Percentiles rank a stretch among this genome's conserved stretches.
These are phyloP conservation scores for Neomorphus geoffroyi DNA, from an alignment of 2,797 vertebrate species.

Conservation along the genomic window DNA sequence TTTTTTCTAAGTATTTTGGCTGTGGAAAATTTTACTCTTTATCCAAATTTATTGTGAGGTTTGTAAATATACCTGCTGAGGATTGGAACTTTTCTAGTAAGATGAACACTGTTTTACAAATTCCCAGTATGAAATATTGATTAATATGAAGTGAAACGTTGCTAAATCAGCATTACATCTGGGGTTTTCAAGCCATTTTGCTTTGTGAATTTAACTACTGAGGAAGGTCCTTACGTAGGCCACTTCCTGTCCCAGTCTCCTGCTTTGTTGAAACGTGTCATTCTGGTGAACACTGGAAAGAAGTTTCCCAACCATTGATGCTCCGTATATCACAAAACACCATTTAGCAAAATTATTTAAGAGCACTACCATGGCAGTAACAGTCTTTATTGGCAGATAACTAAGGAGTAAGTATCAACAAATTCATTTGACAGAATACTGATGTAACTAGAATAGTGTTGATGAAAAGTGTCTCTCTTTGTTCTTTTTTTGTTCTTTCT, in stretches of 20 bases:
- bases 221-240: not conserved
- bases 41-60: not conserved
- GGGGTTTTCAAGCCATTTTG: not conserved
- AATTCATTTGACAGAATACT: not conserved
- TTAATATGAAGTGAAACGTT: not conserved
- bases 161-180: not conserved
- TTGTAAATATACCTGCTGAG: not conserved
- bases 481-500: conserved; percentile 58
- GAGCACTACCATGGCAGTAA: conserved; percentile 15
- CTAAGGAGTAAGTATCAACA: conserved; percentile 73
- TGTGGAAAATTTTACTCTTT: not conserved
- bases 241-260: not conserved
- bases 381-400: conserved; percentile 60
- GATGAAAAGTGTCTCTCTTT: conserved; percentile 16
- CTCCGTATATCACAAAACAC: not conserved
- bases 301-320: not conserved
- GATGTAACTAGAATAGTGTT: not conserved
- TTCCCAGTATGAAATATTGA: not conserved
- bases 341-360: not conserved
- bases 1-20: not conserved
- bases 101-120: not conserved
- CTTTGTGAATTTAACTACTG: not conserved
- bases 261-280: not conserved
- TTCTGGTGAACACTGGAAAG: not conserved
- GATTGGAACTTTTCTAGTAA: not conserved